Percentiles rank a stretch among this genome's conserved stretches.
These are phyloP conservation scores for Drosophila trapezifrons DNA, from an alignment of 1,140 invertebrate genomes.

Conservation along the genomic window DNA sequence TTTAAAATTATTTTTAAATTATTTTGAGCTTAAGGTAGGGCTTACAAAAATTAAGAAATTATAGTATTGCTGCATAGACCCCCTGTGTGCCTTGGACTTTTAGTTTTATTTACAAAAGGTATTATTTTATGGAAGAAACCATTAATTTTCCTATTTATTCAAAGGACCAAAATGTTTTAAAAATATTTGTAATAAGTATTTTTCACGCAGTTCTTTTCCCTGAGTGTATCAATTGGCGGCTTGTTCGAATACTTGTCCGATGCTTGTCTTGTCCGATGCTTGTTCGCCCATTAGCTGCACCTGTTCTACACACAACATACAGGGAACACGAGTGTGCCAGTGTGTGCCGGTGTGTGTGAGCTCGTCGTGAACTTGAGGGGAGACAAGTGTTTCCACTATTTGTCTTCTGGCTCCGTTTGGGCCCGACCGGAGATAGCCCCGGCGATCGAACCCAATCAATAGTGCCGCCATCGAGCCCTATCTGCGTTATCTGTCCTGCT, in stretches of 20 bases:
- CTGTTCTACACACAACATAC: slow-evolving; percentile 44
- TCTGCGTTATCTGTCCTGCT: slow-evolving; percentile 16
- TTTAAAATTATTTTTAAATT: too few species aligned
- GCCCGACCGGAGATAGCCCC: slow-evolving; percentile 27
- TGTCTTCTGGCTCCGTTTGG: slow-evolving; percentile 36
- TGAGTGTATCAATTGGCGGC: slow-evolving; percentile 35
- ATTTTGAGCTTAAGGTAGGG: too few species aligned
- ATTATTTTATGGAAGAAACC: too few species aligned
- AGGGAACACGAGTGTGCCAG: not conserved
- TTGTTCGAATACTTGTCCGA: slow-evolving; percentile 21
- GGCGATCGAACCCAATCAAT: slow-evolving; percentile 33
- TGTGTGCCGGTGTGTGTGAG: slow-evolving; percentile 16
- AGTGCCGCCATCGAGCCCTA: slow-evolving; percentile 34
- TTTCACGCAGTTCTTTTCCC: not conserved
- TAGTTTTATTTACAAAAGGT: too few species aligned
- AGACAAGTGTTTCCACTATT: slow-evolving; percentile 64
- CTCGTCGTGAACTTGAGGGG: slow-evolving; percentile 66
- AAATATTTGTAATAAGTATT: not conserved
- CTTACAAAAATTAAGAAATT: too few species aligned
- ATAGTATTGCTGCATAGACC: too few species aligned
- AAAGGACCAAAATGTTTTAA: too few species aligned
- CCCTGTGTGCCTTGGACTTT: too few species aligned
- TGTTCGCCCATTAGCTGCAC: slow-evolving; percentile 63
- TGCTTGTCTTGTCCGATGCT: slow-evolving; percentile 34
- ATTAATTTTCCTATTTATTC: too few species aligned